Conservation (phyloP, 2,113 vertebrate species). For the Varanus salvator region DNA sequence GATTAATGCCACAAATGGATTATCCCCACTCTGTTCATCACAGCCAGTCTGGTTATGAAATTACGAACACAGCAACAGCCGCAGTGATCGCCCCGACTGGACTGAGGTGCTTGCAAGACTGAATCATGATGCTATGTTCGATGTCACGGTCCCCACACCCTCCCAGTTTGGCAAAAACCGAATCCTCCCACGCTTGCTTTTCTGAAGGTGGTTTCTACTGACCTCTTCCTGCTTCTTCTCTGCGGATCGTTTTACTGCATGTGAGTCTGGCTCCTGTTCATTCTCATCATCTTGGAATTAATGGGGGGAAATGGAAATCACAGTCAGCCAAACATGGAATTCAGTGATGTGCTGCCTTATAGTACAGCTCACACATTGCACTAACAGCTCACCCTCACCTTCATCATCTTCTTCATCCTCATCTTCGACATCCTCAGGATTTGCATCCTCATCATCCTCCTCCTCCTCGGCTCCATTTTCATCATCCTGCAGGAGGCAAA, state of each 20-base stretch:
- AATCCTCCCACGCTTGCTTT: not conserved
- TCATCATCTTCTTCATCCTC: conserved; percentile 80
- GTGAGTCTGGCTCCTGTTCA: conserved; percentile 81
- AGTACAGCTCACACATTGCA: not conserved
- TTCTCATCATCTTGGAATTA: conserved; percentile 72
- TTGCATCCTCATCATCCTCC: conserved; percentile 77
- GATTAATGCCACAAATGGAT: not conserved
- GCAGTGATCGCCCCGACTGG: too few species aligned
- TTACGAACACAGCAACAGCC: not conserved
- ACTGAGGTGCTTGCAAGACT: not conserved
- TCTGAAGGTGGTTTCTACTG: not conserved
- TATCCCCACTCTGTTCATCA: not conserved
- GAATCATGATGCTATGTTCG: not conserved
- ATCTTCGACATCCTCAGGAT: conserved; percentile 81
- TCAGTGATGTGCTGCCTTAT: not conserved
- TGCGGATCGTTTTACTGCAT: conserved; percentile 81
- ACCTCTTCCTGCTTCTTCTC: conserved; percentile 81
- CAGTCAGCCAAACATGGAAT: conserved; percentile 34
- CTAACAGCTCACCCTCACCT: conserved; percentile 58
- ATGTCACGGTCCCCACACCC: not conserved
- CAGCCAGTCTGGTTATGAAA: not conserved
- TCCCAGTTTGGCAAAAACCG: not conserved
- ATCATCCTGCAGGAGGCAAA: conserved; percentile 73
- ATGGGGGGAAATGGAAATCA: conserved; percentile 32
- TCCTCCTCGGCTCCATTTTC: conserved; percentile 82